Base-by-base conservation (phyloP, 2,888 invertebrate genomes). In the Trilocha varians region DNA sequence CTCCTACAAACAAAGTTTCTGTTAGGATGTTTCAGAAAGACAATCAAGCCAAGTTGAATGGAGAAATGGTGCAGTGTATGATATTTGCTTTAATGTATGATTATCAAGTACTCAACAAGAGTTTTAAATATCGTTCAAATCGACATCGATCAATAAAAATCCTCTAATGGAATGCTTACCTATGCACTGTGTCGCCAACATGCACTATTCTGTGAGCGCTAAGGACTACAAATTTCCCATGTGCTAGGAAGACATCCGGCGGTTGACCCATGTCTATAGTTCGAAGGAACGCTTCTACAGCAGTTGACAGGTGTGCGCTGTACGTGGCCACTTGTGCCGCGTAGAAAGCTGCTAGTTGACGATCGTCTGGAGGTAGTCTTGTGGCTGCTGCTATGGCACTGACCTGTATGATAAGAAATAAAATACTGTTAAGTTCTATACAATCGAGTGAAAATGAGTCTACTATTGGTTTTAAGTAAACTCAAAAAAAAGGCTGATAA, bases 251-350 rank as follows among this genome's bases (percentile, higher is more conserved):
- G 49, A 92, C 93, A 76, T 95, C 95, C 0, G 98, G 98, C 33
- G 97, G 96, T 69, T 97, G 95, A 63, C 96, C 97, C 75, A 93
- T 93, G 63, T 96, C 96, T 34, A 98, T 94, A 4, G 96, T 94
- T 58, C 93, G 90, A 37, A 98, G 88, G 80, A 98, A 98, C 0
- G 95, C 95, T 62, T 97, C 97, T 43, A 98, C 96, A 13, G 97
- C 95, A 53, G 94, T 93, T 48, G 94, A 91, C 37, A 98, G 87
- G 69, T 94, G 92, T 15, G 91, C 91, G 59, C 94, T 92, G 71
- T 97, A 96, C 11, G 92, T 93, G 32, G 94, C 91, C 16, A 94
- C 90, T 74, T 97, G 97, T 38, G 92, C 91, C 15, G 93, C 93
- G 78, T 97, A 98, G 78, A 96, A 97, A 36, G 91, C 90, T 17